Base-by-base conservation (phyloP, 2,113 vertebrate species). In the Rhodinocichla rosea region DNA sequence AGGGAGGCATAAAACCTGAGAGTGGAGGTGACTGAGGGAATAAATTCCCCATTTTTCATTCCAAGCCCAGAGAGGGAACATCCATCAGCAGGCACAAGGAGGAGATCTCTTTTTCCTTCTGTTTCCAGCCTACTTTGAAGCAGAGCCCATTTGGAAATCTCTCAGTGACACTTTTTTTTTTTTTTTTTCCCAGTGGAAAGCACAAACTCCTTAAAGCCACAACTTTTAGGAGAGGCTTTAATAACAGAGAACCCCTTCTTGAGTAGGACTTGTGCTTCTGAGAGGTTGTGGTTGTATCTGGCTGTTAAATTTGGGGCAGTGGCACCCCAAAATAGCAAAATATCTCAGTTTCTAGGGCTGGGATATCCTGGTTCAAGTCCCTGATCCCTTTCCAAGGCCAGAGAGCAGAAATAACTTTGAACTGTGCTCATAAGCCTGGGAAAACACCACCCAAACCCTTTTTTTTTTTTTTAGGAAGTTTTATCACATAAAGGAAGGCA, bases 21-120 rank as follows among this genome's bases (percentile, higher is more conserved):
- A 85, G 73, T 1, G 10, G 85, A 95, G 90, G 65, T 90, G 87
- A 86, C 50, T 55, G 86, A 53, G 81, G 57, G 80, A 87, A 94
- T 91, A 88, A 83, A 92, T 88, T 87, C 65, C 69, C 59, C 84
- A 69, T 87, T 97, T 97, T 93, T 90, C 90, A 96, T 96, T 91
- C 79, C 59, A 63, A 32, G 62, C 82, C 45, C 15, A 10, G 62
- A 39, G 82, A 53, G 53, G 37, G 77, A 86, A 78, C 52, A 57
- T 90, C 92, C 53, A 60, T 97, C 94, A 94, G 37, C 21, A 89
- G 68, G 39, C 64, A 57, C 11, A 53, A 91, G 87, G 75, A 96
- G 39, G 18, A 89, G 57, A 68, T 69, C 15, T 75, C 71, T 44
- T 53, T 82, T 14, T 11, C 70, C 68, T 80, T 37, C 83, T 80